A percentile compares a stretch with the other conserved stretches of the same genome.
Conservation (phyloP, 64 coral and sea anemone species). For the Exaiptasia diaphana region DNA sequence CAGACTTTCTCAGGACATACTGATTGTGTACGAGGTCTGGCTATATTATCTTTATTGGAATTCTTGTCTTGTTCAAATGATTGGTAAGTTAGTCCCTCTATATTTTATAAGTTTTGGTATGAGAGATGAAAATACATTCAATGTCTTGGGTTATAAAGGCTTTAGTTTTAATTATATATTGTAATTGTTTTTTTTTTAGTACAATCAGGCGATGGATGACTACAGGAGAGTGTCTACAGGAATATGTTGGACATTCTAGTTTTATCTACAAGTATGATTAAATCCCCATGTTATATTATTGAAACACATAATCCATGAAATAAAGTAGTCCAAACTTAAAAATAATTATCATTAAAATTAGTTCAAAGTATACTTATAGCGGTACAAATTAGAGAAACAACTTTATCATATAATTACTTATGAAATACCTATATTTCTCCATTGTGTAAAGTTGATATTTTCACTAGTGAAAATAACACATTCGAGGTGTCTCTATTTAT, state of each 20-base stretch:
- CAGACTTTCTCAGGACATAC: slow-evolving; percentile 85
- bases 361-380: too few species aligned
- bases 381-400: too few species aligned
- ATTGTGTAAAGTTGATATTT: too few species aligned
- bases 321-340: too few species aligned
- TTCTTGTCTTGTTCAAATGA: slow-evolving; percentile 95
- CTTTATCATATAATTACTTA: too few species aligned
- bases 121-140: background rate
- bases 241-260: slow-evolving; percentile 86
- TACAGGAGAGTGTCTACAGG: slow-evolving; percentile 83
- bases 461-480: too few species aligned
- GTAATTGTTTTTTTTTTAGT: slow-evolving; percentile 37
- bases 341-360: too few species aligned
- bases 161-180: background rate
- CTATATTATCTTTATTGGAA: slow-evolving; percentile 69
- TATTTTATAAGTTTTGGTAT: too few species aligned
- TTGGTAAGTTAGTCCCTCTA: slow-evolving; percentile 60
- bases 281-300: too few species aligned
- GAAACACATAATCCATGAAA: too few species aligned
- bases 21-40: slow-evolving; percentile 88
- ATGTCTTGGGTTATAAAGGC: background rate
- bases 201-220: slow-evolving; percentile 86
- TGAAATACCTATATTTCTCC: too few species aligned
- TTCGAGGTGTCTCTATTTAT: too few species aligned
- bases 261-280: slow-evolving; percentile 98